Base-by-base conservation (phyloP, 2,888 invertebrate species). In the Thalpophila matura region DNA sequence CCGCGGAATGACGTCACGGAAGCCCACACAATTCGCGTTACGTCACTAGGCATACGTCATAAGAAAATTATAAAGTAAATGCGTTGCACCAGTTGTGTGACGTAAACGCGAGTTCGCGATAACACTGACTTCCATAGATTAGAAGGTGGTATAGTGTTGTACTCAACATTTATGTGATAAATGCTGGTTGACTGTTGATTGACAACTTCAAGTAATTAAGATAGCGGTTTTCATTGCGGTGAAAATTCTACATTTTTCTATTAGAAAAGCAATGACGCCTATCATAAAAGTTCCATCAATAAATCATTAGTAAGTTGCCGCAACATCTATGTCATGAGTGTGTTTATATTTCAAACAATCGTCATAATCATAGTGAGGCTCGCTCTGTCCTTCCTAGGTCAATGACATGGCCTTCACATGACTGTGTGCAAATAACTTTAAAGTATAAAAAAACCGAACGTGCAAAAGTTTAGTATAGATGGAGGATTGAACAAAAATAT, bases 341-440 rank as follows among this genome's bases (percentile, higher is more conserved):
- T 18, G 38, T 45, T 45, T 27, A 38, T 20, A 54, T 38, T 18
- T 26, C 4, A 12, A 26, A 40, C 35, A 27, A 18, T 31, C 27
- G 14, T 26, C 14, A 31, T 42, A 46, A 40, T n/a, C 18, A 43
- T 33, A 58, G 33, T 35, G 22, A 20, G 24, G 27, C 24, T 22
- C 29, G 29, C 12, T 10, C 10, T 43, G 53, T 54, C 58, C 61
- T 73, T 73, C 47, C 22, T 20, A 45, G 57, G 65, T 73, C 66
- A 64, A 42, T 24, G 69, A 59, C 72, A 46, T 47, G 24, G 29
- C 26, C 33, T 14, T 46, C 10, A 12, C 29, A 42, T 27, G 5
- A 33, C 33, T 14, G 46, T 46, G 71, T 55, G 61, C 14, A 66
- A 63, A 69, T 49, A 69, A 37, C 9, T 40, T 20, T 20, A 24